Evolutionary conservation across 2,797 vertebrate genomes (phyloP), one percentile per base, ranked within the genome.

Genomic region (Urosaurus nigricauda): DNA sequence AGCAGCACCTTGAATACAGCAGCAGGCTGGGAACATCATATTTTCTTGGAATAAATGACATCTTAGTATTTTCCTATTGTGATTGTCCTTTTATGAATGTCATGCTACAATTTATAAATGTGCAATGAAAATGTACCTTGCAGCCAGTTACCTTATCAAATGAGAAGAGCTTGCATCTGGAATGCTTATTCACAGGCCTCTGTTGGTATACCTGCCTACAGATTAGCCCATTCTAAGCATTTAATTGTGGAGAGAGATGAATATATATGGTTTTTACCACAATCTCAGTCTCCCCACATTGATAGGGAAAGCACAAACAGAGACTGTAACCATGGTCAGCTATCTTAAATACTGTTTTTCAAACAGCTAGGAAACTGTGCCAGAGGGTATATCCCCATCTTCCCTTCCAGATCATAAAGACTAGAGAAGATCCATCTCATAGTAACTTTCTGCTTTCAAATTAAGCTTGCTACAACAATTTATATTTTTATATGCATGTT

Each of bases 1-100:
- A 86, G 60, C 71, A 86, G 84, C 71, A 86, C 53, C 75, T 79
- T 87, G 68, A 84, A 87, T 81, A 56, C 32, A 74, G 56, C 35
- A 79, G n/a, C 60, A 86, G 29, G 19, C 6, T 65, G 58, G 40
- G 19, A 84, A 84, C 86, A 85, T 43, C 26, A 40, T 51, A 74
- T 81, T 86, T 68, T 75, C 71, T 82, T 32, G n/a, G 73, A 81
- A 83, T 83, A 83, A 88, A 88, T 88, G 81, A 78, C 73, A 83
- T 68, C 60, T 83, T 63, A 78, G 43, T 83, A 88, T 83, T 88
- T 63, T 65, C 53, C 75, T 58, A 35, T 73, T 80, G 32, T 85
- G 83, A 85, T 85, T 65, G 78, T 79, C 65, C 47, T 89, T 75
- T 85, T 73, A 80, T 80, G 82, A 85, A 84, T 85, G 65, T 71